Conservation (phyloP, 2,797 vertebrate species). For the Esox masquinongy region DNA sequence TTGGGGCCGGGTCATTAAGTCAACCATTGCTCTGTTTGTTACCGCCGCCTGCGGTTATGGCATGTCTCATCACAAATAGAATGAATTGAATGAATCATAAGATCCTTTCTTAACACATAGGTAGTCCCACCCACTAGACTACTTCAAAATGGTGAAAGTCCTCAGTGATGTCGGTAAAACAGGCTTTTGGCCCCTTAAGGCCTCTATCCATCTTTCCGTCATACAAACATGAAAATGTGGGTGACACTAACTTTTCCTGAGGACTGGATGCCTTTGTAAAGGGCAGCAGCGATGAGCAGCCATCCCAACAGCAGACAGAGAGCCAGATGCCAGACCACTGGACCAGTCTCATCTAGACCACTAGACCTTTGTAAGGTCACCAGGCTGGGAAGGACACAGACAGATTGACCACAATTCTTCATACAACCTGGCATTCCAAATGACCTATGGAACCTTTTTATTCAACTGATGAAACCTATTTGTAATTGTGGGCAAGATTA, state of each 20-base stretch:
- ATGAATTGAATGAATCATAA: no score
- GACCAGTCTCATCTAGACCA: constrained; percentile 85
- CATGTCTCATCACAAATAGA: no score
- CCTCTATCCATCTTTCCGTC: no score
- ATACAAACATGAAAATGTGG: not conserved
- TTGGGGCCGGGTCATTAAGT: no score
- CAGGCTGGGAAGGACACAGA: constrained; percentile 63
- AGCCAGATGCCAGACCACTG: constrained; percentile 91
- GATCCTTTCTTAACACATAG: no score
- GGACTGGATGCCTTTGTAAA: constrained; percentile 94
- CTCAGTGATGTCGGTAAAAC: no score
- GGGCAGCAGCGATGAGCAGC: constrained; percentile 77
- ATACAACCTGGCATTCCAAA: not conserved
- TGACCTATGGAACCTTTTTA: no score
- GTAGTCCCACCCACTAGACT: no score
- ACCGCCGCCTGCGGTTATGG: no score
- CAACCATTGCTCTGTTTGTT: no score
- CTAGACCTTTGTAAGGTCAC: constrained; percentile 82
- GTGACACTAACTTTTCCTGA: constrained; percentile 88
- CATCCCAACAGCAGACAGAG: constrained; percentile 90
- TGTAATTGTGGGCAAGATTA: not conserved
- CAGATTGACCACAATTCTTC: not conserved
- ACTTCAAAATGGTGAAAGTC: no score
- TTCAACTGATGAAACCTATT: not conserved
- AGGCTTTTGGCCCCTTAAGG: no score